A percentile compares a stretch with the other conserved stretches of the same genome.
Evolutionary conservation across 2,113 vertebrate genomes (phyloP).

Genomic region (Mobula birostris): DNA sequence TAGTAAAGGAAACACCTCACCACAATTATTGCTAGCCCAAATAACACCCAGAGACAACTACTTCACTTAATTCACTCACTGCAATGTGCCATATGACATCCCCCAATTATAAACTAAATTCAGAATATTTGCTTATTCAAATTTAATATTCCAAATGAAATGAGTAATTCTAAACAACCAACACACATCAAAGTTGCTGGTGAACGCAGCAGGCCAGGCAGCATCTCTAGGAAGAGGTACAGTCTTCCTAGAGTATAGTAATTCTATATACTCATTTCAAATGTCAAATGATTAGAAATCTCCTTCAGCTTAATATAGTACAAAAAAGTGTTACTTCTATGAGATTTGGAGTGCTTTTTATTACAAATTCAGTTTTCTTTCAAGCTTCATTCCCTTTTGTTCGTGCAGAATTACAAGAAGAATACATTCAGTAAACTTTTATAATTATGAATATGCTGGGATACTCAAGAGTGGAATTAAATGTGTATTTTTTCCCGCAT

Average conservation of each 20-base stretch:
- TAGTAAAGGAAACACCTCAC: neutral
- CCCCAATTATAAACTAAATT: neutral
- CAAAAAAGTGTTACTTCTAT: neutral
- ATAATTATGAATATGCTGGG: too few relatives aligned
- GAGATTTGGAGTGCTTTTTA: neutral
- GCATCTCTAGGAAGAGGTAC: too few relatives aligned
- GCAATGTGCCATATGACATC: neutral
- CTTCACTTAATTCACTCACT: too few relatives aligned
- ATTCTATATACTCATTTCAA: too few relatives aligned
- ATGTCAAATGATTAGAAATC: neutral
- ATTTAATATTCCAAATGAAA: neutral
- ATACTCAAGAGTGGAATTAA: too few relatives aligned
- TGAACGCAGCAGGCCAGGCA: too few relatives aligned
- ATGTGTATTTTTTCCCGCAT: too few relatives aligned
- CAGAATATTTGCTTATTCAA: neutral
- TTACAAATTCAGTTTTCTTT: neutral
- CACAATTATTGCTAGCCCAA: neutral
- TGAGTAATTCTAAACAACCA: neutral
- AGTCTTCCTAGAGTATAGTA: neutral
- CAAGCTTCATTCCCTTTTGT: neutral
- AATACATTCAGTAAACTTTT: neutral
- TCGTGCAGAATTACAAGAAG: neutral
- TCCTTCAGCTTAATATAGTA: neutral
- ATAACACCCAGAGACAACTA: neutral
- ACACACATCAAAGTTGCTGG: too few relatives aligned